These are phyloP conservation scores for Dermatophagoides farinae DNA, from an alignment of 1,140 invertebrate genomes.

Conservation along the genomic window DNA sequence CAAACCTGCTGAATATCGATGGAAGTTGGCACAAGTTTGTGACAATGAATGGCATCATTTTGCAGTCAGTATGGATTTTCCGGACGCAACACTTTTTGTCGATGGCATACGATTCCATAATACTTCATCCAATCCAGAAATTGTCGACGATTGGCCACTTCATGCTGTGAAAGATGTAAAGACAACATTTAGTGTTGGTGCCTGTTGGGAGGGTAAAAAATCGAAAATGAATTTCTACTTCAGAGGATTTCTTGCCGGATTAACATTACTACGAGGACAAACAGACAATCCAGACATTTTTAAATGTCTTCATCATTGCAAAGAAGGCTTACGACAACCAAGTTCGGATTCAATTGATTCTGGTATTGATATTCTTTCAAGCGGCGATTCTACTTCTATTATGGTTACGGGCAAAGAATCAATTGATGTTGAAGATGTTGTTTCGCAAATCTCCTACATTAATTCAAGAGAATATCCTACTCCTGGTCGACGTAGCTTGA, in stretches of 20 bases:
- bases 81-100: slow-evolving; percentile 58
- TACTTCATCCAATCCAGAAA: slow-evolving; percentile 71
- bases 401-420: slow-evolving; percentile 72
- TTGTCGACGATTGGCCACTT: slow-evolving; percentile 98
- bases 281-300: slow-evolving; percentile 59
- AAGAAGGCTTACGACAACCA: slow-evolving; percentile 58
- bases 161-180: slow-evolving; percentile 81
- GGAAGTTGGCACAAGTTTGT: slow-evolving; percentile 45
- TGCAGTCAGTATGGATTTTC: slow-evolving; percentile 67
- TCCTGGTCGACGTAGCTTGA: slow-evolving; percentile 66
- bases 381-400: slow-evolving; percentile 61
- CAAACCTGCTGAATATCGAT: slow-evolving; percentile 86
- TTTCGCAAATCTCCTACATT: slow-evolving; percentile 69
- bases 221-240: slow-evolving; percentile 68
- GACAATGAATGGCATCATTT: slow-evolving; percentile 98
- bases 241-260: slow-evolving; percentile 62
- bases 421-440: slow-evolving; percentile 62
- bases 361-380: slow-evolving; percentile 25
- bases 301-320: slow-evolving; percentile 59
- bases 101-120: slow-evolving; percentile 63
- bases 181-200: slow-evolving; percentile 79
- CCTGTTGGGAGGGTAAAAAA: slow-evolving; percentile 90
- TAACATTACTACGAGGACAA: slow-evolving; percentile 50
- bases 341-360: slow-evolving; percentile 51
- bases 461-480: slow-evolving; percentile 76